Evolutionary conservation across 2,797 vertebrate species (phyloP), one percentile per base, ranked within the genome.

Genomic region (Ctenopoma multispine): DNA sequence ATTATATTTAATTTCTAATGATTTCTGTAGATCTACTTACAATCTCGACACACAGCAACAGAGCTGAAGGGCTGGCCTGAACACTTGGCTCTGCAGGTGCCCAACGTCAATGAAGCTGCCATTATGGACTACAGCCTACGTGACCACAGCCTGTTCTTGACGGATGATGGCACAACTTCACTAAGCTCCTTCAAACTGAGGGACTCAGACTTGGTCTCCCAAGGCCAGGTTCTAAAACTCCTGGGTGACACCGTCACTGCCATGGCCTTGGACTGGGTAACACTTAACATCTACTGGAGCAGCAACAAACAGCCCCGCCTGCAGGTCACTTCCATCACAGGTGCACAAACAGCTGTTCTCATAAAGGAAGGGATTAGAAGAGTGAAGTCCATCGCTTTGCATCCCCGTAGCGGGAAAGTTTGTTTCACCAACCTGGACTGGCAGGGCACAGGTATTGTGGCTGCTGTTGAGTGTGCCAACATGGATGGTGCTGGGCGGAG

Each of bases 211-310:
- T 80, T 93, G 62, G 75, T 76, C 0, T 85, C 92, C 4, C 88
- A 89, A 74, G 93, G 91, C 53, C 92, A 87, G 40, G 80, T 90
- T 1, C 61, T 96, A 5, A 88, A 90, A 14, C 90, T 95, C 40
- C 63, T 92, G 41, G 93, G 89, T 15, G 90, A 82, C 0, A 78
- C 93, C 0, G 69, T 94, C 0, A 94, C 92, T 0, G 89, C 92
- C 20, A 86, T 98, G 83, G 95, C 96, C 1, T 78, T 98, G 15
- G 97, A 98, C 92, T 98, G 96, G 96, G 73, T 96, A 64, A 96
- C 95, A 0, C 84, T 92, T 0, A 96, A 96, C n/a, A 14, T 98
- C 24, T 98, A 95, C 81, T 99, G 97, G 97, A 96, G 96, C 1
- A 92, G 92, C 68, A 92, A 56, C 34, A 92, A 90, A 44, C 93